A percentile compares a stretch with the other conserved stretches of the same genome.
These are phyloP conservation scores for Zoanthus solanderi DNA, from an alignment of 92 coral and sea anemone species.

Conservation along the genomic window DNA sequence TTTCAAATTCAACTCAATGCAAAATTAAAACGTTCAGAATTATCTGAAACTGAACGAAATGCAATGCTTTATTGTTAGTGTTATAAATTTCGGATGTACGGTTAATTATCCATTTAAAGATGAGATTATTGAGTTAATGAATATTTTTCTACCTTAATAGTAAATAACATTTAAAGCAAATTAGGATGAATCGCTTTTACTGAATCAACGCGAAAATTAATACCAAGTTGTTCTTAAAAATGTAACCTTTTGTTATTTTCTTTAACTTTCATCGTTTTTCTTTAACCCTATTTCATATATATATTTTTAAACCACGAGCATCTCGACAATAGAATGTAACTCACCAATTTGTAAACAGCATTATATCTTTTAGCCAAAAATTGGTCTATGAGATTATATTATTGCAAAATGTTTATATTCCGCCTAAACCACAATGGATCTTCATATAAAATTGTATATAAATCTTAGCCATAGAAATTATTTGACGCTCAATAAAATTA, in stretches of 20 bases:
- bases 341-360: background rate
- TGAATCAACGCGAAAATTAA: background rate
- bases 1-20: background rate
- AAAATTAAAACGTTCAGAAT: background rate
- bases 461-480: background rate
- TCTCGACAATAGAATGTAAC: background rate
- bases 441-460: conserved; percentile 1
- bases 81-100: conserved; percentile 5
- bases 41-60: background rate
- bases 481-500: conserved; percentile 32
- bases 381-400: background rate
- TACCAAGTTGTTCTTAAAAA: too few species aligned
- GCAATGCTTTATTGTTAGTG: background rate
- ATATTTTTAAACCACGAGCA: background rate
- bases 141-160: background rate
- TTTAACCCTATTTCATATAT: background rate
- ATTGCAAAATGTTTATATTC: background rate
- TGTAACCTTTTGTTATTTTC: background rate
- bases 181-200: background rate
- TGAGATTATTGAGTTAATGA: background rate
- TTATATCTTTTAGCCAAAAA: background rate
- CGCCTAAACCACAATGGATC: background rate
- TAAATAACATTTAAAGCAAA: conserved; percentile 25
- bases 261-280: background rate
- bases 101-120: conserved; percentile 8